phyloP scores from a whole-genome alignment of 92 coral and sea anemone species.

The Epizoanthus stellaris region DNA sequence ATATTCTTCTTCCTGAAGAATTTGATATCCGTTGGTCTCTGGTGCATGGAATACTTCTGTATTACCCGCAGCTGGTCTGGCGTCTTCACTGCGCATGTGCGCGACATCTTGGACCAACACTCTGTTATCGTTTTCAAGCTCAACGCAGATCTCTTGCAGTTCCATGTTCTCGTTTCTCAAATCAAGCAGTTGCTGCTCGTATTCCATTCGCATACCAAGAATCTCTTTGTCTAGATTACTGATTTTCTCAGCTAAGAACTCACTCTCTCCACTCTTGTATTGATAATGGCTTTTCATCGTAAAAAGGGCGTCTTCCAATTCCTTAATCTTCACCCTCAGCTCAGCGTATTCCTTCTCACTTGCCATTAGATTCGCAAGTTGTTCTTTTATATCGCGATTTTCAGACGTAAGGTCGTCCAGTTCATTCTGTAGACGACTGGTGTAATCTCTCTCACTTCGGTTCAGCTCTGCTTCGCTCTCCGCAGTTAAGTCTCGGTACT shows the following conservation, averaged over 20 bases:
- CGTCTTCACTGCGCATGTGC: constrained; percentile 16
- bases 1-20: constrained; percentile 39
- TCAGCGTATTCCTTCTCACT: constrained; percentile 79
- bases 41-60: background rate
- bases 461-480: constrained; percentile 63
- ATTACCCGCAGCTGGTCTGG: background rate
- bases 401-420: constrained; percentile 74
- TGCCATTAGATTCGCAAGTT: constrained; percentile 60
- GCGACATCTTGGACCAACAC: constrained; percentile 45
- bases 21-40: constrained; percentile 21
- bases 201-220: constrained; percentile 79
- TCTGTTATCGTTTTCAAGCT: constrained; percentile 74
- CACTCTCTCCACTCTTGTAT: constrained; percentile 90
- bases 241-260: constrained; percentile 85
- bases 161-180: constrained; percentile 81
- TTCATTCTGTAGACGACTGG: constrained; percentile 66
- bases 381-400: constrained; percentile 67
- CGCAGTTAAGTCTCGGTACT: constrained; percentile 77
- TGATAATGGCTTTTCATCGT: constrained; percentile 84
- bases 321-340: constrained; percentile 71
- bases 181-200: constrained; percentile 80
- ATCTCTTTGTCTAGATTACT: constrained; percentile 83
- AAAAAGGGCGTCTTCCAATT: constrained; percentile 73
- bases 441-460: constrained; percentile 69
- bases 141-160: constrained; percentile 76